phyloP scores from a whole-genome alignment of 2,888 invertebrate species.

The Chaetogeoica ovagalla region DNA sequence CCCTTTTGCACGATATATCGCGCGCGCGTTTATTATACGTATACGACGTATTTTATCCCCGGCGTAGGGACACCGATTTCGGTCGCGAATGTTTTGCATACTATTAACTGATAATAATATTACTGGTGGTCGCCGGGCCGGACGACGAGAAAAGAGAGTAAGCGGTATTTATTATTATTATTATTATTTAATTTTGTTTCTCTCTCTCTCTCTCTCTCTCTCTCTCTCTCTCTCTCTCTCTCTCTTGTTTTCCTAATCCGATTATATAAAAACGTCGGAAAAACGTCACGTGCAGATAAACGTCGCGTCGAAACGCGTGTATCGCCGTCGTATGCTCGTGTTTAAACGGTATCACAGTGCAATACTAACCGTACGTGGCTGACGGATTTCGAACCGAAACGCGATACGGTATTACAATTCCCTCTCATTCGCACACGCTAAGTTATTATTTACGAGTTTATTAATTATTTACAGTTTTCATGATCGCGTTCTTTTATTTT shows the following conservation, averaged over 20 bases:
- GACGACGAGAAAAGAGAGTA: neutral
- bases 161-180: neutral
- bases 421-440: no score
- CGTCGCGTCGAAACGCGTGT: no score
- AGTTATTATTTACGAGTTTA: no score
- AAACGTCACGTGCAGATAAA: no score
- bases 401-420: no score
- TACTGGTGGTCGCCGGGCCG: neutral
- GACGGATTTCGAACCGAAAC: no score
- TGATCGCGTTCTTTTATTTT: no score
- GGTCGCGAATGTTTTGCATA: conserved; percentile 50
- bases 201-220: neutral
- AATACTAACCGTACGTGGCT: no score
- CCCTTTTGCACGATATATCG: neutral
- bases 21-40: neutral
- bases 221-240: neutral
- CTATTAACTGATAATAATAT: conserved; percentile 46
- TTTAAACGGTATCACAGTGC: no score
- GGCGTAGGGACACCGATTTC: conserved; percentile 28
- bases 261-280: conserved; percentile 19
- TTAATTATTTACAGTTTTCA: no score
- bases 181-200: conserved; percentile 9
- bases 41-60: neutral
- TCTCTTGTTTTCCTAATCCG: conserved; percentile 14
- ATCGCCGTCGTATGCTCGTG: no score